phyloP scores from a whole-genome alignment of 2,888 invertebrate species.

The Caradrina kadenii region DNA sequence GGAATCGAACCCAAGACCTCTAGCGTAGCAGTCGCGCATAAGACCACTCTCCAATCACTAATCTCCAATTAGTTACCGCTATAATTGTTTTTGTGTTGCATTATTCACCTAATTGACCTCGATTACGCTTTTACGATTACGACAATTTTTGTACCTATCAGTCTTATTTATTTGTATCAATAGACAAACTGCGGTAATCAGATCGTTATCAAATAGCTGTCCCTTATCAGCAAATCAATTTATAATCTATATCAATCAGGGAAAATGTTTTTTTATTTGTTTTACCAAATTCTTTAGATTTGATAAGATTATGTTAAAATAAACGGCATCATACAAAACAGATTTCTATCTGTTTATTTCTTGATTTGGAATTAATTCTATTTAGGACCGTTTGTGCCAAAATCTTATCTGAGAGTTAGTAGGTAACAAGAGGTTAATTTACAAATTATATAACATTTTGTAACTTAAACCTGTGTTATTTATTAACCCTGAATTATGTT shows the following conservation, averaged over 20 bases:
- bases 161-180: conserved; percentile 3
- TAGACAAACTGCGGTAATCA: conserved; percentile 6
- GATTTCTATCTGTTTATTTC: conserved; percentile 11
- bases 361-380: not conserved
- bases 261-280: conserved; percentile 11
- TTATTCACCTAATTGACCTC: not conserved
- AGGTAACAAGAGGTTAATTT: not conserved
- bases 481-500: not conserved
- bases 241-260: conserved; percentile 17
- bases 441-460: not conserved
- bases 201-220: conserved; percentile 24
- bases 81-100: not conserved
- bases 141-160: not conserved
- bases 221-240: conserved; percentile 1
- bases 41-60: no score
- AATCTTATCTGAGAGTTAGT: not conserved
- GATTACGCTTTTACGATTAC: not conserved
- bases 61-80: not conserved
- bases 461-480: not conserved
- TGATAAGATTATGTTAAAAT: conserved; percentile 14
- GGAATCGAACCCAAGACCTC: no score
- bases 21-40: no score
- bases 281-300: conserved; percentile 33
- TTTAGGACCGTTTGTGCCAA: not conserved
- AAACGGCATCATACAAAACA: not conserved